These are phyloP conservation scores for Apis dorsata DNA, from an alignment of 1,140 invertebrate genomes.

Conservation along the genomic window DNA sequence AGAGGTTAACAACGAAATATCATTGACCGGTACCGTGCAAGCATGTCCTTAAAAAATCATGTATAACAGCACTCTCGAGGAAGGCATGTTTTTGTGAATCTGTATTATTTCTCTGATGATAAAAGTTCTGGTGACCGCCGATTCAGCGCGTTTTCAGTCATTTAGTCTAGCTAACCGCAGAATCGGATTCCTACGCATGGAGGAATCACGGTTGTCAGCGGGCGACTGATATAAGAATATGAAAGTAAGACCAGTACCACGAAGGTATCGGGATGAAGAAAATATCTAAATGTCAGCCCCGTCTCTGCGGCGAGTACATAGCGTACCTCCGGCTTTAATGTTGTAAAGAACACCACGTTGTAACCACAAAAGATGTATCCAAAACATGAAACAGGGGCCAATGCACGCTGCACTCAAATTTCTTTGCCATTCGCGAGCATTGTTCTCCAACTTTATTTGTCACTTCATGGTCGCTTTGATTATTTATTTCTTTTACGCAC, in stretches of 20 bases:
- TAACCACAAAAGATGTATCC: slow-evolving; percentile 47
- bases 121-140: slow-evolving; percentile 20
- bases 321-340: slow-evolving; percentile 55
- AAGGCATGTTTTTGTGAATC: slow-evolving; percentile 41
- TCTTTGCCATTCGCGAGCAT: slow-evolving; percentile 72
- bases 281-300: slow-evolving; percentile 69
- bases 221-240: slow-evolving; percentile 37
- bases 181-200: slow-evolving; percentile 37
- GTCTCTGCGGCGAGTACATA: slow-evolving; percentile 56
- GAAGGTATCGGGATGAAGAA: slow-evolving; percentile 44
- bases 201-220: slow-evolving; percentile 42
- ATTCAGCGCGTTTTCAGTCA: slow-evolving; percentile 23
- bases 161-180: slow-evolving; percentile 33
- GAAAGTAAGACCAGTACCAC: slow-evolving; percentile 36
- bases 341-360: slow-evolving; percentile 54
- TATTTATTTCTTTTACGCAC: slow-evolving; percentile 80
- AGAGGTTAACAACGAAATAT: slow-evolving; percentile 51
- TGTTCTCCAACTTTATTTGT: slow-evolving; percentile 79
- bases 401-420: slow-evolving; percentile 62
- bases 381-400: slow-evolving; percentile 58
- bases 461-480: slow-evolving; percentile 80
- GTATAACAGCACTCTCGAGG: slow-evolving; percentile 11
- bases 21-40: slow-evolving; percentile 34
- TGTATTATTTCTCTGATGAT: slow-evolving; percentile 5
- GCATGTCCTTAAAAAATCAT: slow-evolving; percentile 26